Evolutionary conservation across 2,797 vertebrate genomes (phyloP).

Genomic region (Tiaroga cobitis): DNA sequence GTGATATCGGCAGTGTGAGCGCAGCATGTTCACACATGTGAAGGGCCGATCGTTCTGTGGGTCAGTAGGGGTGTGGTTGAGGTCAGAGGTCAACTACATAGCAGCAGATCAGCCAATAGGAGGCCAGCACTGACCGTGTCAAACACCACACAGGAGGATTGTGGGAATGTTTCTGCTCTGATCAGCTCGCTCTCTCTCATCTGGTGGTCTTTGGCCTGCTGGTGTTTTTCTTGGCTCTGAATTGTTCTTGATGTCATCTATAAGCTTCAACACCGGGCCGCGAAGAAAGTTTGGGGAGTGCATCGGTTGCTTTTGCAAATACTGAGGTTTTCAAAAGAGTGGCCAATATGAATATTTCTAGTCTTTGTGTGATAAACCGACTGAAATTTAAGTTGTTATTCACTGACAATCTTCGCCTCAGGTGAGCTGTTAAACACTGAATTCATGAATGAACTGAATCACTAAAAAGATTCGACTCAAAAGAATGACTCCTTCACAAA

Average conservation of each 20-base stretch:
- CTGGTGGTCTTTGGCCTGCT: slow-evolving; percentile 1
- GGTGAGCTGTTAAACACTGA: background rate
- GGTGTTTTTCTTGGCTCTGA: slow-evolving; percentile 3
- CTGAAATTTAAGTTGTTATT: background rate
- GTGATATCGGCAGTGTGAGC: background rate
- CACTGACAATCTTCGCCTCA: background rate
- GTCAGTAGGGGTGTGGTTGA: background rate
- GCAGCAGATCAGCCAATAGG: slow-evolving; percentile 22
- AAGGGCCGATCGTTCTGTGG: background rate
- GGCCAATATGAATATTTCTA: background rate
- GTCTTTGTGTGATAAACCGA: background rate
- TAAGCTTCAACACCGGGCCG: background rate
- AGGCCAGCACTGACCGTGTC: slow-evolving; percentile 11
- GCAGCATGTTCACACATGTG: slow-evolving; percentile 22
- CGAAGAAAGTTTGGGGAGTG: background rate
- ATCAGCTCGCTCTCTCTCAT: slow-evolving; percentile 27
- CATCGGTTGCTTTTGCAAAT: background rate
- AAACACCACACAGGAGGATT: slow-evolving; percentile 30
- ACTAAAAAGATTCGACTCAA: background rate
- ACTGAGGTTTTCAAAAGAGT: background rate
- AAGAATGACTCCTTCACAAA: background rate
- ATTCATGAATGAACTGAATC: background rate
- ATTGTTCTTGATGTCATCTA: background rate
- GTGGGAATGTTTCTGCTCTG: background rate
- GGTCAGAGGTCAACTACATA: slow-evolving; percentile 16